Conservation (phyloP, 1,140 invertebrate genomes). For the Charaxes varanes region DNA sequence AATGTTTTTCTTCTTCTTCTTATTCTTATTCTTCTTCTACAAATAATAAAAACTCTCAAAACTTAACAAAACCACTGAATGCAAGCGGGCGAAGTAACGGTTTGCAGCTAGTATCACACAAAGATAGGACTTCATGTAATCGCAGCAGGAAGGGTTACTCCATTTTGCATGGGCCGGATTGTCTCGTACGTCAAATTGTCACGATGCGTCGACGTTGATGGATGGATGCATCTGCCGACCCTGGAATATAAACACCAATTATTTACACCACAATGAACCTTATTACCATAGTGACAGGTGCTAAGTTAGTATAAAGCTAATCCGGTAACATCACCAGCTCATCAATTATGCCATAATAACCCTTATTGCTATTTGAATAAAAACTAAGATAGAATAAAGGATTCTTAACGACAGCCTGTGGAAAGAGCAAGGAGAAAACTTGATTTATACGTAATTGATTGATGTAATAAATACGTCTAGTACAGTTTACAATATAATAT, state of each 20-base stretch:
- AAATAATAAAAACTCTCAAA: too few species aligned
- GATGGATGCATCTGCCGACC: slow-evolving; percentile 60
- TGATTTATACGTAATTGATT: slow-evolving; percentile 27
- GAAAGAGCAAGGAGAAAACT: slow-evolving; percentile 18
- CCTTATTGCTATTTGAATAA: too few species aligned
- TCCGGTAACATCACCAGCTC: too few species aligned
- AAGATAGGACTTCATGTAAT: slow-evolving; percentile 45
- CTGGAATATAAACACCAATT: slow-evolving; percentile 27
- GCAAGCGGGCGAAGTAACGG: too few species aligned
- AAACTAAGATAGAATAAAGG: too few species aligned
- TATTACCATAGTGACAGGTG: background rate
- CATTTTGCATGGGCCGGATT: slow-evolving; percentile 62
- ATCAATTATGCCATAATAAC: too few species aligned
- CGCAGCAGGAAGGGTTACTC: slow-evolving; percentile 26
- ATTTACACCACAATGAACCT: slow-evolving; percentile 6
- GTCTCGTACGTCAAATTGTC: slow-evolving; percentile 70
- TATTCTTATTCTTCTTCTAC: too few species aligned
- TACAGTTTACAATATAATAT: too few species aligned
- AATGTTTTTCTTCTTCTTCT: too few species aligned
- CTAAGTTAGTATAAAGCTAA: background rate
- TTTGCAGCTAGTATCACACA: too few species aligned
- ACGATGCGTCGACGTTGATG: slow-evolving; percentile 49
- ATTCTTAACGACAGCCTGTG: background rate
- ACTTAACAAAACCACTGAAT: too few species aligned
- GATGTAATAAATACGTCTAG: slow-evolving; percentile 2